Evolutionary conservation across 2,113 vertebrate species (phyloP).

Genomic region (Epinephelus lanceolatus): DNA sequence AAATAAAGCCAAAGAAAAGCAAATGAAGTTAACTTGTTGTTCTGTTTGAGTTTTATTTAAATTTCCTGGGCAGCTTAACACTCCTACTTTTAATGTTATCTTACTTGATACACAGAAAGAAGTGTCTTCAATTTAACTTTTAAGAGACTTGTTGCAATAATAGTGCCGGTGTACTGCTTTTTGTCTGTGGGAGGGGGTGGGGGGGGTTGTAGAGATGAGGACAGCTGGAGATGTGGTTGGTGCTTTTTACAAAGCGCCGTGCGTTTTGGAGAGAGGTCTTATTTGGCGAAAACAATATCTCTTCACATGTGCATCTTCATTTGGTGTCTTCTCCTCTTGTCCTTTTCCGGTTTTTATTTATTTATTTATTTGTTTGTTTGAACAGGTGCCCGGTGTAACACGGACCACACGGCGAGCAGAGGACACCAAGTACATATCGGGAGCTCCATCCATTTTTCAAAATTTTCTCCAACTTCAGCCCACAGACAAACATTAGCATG

Average conservation of each 20-base stretch:
- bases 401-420: conserved; percentile 51
- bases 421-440: conserved; percentile 66
- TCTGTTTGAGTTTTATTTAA: not conserved
- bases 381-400: conserved; percentile 65
- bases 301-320: not conserved
- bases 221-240: conserved; percentile 80
- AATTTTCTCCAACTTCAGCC: conserved; percentile 87
- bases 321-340: conserved; percentile 19
- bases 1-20: not conserved
- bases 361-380: conserved; percentile 30
- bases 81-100: not conserved
- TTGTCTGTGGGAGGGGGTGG: conserved; percentile 17
- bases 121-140: conserved; percentile 11
- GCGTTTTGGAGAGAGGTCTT: conserved; percentile 61
- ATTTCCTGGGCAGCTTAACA: not conserved
- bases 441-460: conserved; percentile 77
- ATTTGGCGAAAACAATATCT: conserved; percentile 50
- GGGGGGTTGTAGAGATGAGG: conserved; percentile 69
- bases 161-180: conserved; percentile 65
- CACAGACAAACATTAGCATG: conserved; percentile 96
- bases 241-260: conserved; percentile 82
- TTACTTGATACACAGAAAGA: not conserved
- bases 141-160: conserved; percentile 85
- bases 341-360: not conserved
- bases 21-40: not conserved